phyloP scores from a whole-genome alignment of 2,888 invertebrate genomes.

The Microctonus brassicae region DNA sequence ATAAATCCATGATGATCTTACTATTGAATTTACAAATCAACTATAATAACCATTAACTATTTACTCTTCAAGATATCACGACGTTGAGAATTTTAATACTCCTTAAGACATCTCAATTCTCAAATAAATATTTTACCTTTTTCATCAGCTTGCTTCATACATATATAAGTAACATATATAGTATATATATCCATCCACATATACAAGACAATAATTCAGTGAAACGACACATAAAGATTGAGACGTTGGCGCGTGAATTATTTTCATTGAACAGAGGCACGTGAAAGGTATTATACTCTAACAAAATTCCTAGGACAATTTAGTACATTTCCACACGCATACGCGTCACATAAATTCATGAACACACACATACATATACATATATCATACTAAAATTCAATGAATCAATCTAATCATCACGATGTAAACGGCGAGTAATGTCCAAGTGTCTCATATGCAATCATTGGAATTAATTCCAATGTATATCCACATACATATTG shows the following conservation, averaged over 20 bases:
- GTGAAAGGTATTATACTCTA: conserved; percentile 5
- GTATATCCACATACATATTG: neutral
- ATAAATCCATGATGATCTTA: neutral
- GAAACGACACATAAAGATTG: neutral
- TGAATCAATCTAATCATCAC: conserved; percentile 8
- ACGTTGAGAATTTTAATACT: neutral
- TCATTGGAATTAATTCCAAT: conserved; percentile 1
- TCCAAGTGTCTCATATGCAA: conserved; percentile 1
- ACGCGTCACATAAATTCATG: neutral
- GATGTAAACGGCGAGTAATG: conserved; percentile 1
- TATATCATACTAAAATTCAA: conserved; percentile 1
- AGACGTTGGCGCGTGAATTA: conserved; percentile 11
- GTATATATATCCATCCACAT: neutral
- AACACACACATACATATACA: neutral
- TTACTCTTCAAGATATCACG: neutral
- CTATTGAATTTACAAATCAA: neutral
- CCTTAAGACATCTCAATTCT: neutral
- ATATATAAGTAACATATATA: neutral
- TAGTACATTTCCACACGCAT: conserved; percentile 20
- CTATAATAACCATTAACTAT: neutral
- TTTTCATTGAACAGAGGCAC: neutral
- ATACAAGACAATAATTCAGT: neutral
- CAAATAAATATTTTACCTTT: neutral
- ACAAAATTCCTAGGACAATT: conserved; percentile 33
- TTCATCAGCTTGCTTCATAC: neutral